Conservation (phyloP, 2,113 vertebrate species). For the Sigmodon hispidus region DNA sequence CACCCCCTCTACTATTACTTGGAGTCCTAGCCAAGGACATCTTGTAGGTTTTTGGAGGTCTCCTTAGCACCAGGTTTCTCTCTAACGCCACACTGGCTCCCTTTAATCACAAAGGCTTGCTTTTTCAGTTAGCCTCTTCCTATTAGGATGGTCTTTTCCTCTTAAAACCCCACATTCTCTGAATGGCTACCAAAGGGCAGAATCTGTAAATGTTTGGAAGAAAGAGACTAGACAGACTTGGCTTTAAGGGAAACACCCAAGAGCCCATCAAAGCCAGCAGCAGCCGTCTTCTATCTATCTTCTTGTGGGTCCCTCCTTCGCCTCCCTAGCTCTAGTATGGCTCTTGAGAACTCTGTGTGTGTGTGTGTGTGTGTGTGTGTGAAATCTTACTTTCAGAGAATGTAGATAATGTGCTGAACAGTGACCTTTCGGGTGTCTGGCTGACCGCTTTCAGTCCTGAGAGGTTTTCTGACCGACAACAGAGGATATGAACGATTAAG, state of each 20-base stretch:
- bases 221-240: not conserved
- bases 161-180: not conserved
- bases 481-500: not conserved
- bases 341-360: not conserved
- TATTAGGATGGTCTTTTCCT: not conserved
- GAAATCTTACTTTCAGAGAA: not conserved
- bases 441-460: not conserved
- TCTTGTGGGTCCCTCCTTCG: rapidly evolving
- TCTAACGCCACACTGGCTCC: no score
- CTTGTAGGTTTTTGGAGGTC: no score
- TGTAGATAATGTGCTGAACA: constrained; percentile 35
- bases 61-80: no score
- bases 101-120: not conserved
- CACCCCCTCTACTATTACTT: no score
- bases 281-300: not conserved
- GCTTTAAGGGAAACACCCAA: not conserved
- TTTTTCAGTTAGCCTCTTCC: not conserved
- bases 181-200: not conserved
- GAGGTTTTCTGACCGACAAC: constrained; percentile 36
- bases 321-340: not conserved
- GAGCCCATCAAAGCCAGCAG: no score
- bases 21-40: no score
- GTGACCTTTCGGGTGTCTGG: constrained; percentile 24
- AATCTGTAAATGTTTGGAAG: not conserved
- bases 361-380: not conserved